phyloP scores from a whole-genome alignment of 2,888 invertebrate genomes.

The Leptopilina myrica region DNA sequence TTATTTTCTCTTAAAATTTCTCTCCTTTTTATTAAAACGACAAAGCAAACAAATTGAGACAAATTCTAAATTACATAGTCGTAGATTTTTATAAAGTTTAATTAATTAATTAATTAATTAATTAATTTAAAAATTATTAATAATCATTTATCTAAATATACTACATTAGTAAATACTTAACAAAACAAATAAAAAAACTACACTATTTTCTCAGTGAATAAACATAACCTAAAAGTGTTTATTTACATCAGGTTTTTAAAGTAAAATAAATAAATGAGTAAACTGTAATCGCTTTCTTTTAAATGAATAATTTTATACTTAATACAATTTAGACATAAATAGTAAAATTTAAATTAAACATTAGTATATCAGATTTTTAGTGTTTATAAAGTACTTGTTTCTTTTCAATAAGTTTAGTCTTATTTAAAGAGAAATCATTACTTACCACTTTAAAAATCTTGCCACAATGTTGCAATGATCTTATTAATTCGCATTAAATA shows the following conservation, averaged over 20 bases:
- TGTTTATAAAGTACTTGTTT: conserved; percentile 14
- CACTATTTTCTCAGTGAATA: not conserved
- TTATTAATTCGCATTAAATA: not conserved
- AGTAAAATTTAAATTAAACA: conserved; percentile 5
- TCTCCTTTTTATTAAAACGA: not conserved
- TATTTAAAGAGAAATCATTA: not conserved
- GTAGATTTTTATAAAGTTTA: conserved; percentile 4
- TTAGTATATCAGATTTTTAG: not conserved
- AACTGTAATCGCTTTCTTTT: conserved; percentile 11
- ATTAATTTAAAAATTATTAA: not conserved
- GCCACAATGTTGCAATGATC: not conserved
- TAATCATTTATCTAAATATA: conserved; percentile 9
- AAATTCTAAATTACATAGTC: conserved; percentile 11
- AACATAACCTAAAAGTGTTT: conserved; percentile 11
- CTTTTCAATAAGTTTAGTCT: conserved; percentile 2
- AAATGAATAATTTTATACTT: conserved; percentile 11
- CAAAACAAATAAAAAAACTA: not conserved
- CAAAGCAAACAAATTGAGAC: conserved; percentile 8
- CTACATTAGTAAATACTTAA: not conserved
- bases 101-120: not conserved
- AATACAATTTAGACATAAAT: conserved; percentile 1
- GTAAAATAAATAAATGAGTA: conserved; percentile 11
- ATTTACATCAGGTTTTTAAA: conserved; percentile 1
- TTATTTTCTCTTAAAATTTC: not conserved
- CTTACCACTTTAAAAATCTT: conserved; percentile 6